Base-by-base conservation (phyloP, 2,888 invertebrate species). In the Leptinotarsa peninsularis region DNA sequence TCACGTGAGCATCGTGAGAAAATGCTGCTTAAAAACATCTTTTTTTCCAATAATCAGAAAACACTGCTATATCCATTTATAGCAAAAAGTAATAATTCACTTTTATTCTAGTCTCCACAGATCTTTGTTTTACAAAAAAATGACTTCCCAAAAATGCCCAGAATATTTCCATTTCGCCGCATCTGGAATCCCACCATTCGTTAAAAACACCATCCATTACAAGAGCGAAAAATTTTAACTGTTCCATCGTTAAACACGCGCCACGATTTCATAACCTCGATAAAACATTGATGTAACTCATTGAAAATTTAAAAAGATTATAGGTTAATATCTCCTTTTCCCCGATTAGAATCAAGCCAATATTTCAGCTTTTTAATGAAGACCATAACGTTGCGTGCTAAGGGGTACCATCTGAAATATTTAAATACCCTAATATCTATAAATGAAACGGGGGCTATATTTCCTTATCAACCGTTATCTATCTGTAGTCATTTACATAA, bases 361-460 rank as follows among this genome's bases (percentile, higher is more conserved):
- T 78, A 78, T 74, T 75, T 78, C 74, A 76, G 69, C 72, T 67
- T 71, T 73, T 73, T 78, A 78, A 78, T 76, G 78, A 78, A 76
- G 76, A 76, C 72, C 70, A 73, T 74, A 74, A 76, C 76, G 73
- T 82, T 76, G 83, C 84, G 84, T 84, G 84, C 83, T 77, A 82
- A 81, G 81, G 76, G 78, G 82, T 83, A 84, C 84, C 83, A 82
- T 81, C 80, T 83, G 74, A 82, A 81, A 81, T 82, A 83, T 83
- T 83, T 83, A 83, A 84, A 83, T 83, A 80, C 81, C 77, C 74
- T 74, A 78, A 79, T 81, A 81, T 82, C 83, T 80, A 83, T 83
- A 83, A 83, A 83, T 79, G 82, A 82, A 80, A 81, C 78, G 79
- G 79, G 81, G 80, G 76, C 73, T 73, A 76, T 73, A 76, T 76